phyloP scores from a whole-genome alignment of 2,888 invertebrate species.

The Erpobdella octoculata region DNA sequence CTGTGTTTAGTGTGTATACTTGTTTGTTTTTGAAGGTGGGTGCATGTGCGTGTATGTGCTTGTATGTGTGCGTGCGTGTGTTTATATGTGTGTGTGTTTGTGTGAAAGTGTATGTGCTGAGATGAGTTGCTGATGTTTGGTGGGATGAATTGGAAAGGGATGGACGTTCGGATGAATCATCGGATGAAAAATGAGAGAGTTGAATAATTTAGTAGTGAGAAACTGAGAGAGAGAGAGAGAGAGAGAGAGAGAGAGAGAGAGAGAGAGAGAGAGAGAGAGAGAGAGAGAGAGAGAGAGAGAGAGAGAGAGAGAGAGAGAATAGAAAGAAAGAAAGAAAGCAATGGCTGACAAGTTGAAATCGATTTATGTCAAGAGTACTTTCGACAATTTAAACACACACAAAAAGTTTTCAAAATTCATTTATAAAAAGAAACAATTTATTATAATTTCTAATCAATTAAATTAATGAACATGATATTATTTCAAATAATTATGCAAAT shows the following conservation, averaged over 20 bases:
- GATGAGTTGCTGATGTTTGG: background rate
- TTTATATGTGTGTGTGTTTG: no score
- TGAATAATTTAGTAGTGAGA: background rate
- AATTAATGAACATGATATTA: no score
- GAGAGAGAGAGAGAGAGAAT: background rate
- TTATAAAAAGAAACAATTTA: no score
- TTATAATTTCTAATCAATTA: no score
- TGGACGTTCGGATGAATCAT: background rate
- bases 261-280: background rate
- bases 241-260: background rate
- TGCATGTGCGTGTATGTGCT: no score
- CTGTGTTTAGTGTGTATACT: no score
- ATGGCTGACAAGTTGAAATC: background rate
- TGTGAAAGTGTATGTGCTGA: no score
- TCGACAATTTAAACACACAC: no score
- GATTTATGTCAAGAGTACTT: background rate
- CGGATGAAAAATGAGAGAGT: background rate
- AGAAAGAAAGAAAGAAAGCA: background rate
- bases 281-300: background rate
- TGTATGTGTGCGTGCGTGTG: no score
- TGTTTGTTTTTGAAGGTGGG: no score
- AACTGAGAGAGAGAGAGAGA: background rate
- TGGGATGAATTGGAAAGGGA: background rate
- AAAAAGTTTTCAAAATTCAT: no score
- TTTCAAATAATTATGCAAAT: conserved; percentile 1